These are phyloP conservation scores for Nomada ferruginata DNA, from an alignment of 2,888 invertebrate genomes.

Conservation along the genomic window DNA sequence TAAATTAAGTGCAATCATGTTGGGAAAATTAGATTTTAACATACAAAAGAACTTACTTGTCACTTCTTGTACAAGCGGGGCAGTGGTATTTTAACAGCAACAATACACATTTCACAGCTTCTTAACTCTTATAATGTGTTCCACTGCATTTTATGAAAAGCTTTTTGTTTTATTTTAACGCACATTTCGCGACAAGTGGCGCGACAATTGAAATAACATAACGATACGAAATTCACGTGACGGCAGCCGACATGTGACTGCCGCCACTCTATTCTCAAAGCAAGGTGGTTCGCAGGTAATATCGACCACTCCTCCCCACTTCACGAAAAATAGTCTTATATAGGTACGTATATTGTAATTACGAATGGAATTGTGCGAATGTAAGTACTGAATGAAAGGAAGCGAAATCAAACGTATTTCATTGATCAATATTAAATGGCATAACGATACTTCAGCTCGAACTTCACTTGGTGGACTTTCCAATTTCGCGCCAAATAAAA, in stretches of 20 bases:
- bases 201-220: background rate
- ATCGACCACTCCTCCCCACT: slow-evolving; percentile 81
- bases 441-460: background rate
- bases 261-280: slow-evolving; percentile 72
- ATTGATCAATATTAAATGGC: background rate
- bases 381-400: background rate
- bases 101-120: slow-evolving; percentile 14
- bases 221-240: slow-evolving; percentile 61
- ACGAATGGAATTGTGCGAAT: slow-evolving; percentile 2
- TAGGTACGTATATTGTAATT: slow-evolving; percentile 32
- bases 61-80: background rate
- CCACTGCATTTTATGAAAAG: background rate
- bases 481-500: slow-evolving; percentile 39
- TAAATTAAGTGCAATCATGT: background rate
- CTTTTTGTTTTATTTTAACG: background rate
- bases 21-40: slow-evolving; percentile 4
- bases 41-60: slow-evolving; percentile 20
- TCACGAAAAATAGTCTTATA: slow-evolving; percentile 48
- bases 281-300: slow-evolving; percentile 76
- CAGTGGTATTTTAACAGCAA: background rate
- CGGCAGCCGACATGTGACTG: slow-evolving; percentile 80
- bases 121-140: background rate
- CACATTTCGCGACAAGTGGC: slow-evolving; percentile 6
- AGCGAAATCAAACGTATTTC: slow-evolving; percentile 1
- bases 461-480: background rate